Evolutionary conservation across 2,888 invertebrate species (phyloP).

Genomic region (Tetramorium bicarinatum): DNA sequence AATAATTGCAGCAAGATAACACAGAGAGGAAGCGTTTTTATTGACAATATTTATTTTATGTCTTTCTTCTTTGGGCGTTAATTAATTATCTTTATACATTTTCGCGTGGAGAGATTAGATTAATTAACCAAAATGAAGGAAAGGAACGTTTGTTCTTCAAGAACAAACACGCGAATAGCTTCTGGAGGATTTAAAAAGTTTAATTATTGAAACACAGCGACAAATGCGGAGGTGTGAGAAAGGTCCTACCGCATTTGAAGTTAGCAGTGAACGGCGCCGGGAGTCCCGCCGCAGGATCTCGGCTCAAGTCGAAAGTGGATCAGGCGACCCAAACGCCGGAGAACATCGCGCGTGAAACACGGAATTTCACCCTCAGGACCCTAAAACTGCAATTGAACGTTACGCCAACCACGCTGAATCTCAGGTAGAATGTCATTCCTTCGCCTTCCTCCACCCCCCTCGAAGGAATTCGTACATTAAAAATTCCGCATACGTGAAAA

Average conservation of each 20-base stretch:
- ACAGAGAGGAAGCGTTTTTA: neutral
- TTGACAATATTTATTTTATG: neutral
- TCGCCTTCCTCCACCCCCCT: too few relatives aligned
- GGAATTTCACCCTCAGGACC: conserved; percentile 88
- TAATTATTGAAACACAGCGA: conserved; percentile 24
- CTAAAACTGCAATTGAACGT: conserved; percentile 89
- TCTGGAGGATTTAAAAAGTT: neutral
- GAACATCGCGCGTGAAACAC: conserved; percentile 91
- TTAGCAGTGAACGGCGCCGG: conserved; percentile 88
- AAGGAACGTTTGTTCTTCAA: neutral
- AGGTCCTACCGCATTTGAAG: conserved; percentile 88
- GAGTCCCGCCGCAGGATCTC: conserved; percentile 71
- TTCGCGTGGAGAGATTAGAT: neutral
- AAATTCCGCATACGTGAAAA: conserved; percentile 7
- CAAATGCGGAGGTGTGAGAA: conserved; percentile 87
- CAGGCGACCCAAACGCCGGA: conserved; percentile 92
- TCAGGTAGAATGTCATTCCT: conserved; percentile 85
- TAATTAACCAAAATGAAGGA: neutral
- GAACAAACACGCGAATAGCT: neutral
- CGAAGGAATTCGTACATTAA: neutral
- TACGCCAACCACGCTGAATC: conserved; percentile 88
- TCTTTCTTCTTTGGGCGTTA: neutral
- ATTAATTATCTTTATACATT: neutral
- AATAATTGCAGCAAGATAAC: neutral
- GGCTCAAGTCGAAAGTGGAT: conserved; percentile 86